Evolutionary conservation across 1,140 invertebrate genomes (phyloP), one percentile per base, ranked within the genome.

Genomic region (Drosophila navojoa): DNA sequence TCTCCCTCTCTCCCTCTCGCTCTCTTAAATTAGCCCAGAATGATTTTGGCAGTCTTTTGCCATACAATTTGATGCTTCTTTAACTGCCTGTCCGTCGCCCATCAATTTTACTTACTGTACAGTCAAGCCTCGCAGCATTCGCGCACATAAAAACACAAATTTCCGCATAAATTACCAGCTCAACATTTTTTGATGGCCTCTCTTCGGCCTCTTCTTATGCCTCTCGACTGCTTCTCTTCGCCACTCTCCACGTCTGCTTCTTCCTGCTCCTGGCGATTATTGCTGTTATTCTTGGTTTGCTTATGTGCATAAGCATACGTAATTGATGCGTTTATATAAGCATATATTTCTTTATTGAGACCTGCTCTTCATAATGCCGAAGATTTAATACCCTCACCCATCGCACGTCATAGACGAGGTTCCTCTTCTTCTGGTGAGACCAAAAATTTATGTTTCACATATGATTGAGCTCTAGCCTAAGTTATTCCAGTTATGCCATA

Each of bases 101-200:
- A 81, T 81, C 79, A 81, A 82, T 81, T 81, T 82, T 64, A 71
- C 75, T 44, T 76, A 81, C 75, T 61, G 45, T 55, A 49, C 64
- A 72, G 68, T 19, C 35, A 42, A 38, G 64, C 53, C 57, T 75
- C 66, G 15, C 45, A 68, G 40, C 64, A 69, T 68, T 73, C 54
- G 71, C 52, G 58, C 77, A 75, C 81, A 85, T 85, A 81, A 87
- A 85, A 87, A 76, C 81, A 58, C 75, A 81, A 85, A 85, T 85
- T 81, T 85, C 62, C 78, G 60, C 82, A 81, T 85, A 86, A 85
- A 85, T 86, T 86, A 66, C 72, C 72, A 57, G 64, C 81, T 86
- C 62, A 85, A 86, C 60, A 76, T 69, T 71, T 29, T 78, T 74
- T 75, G 47, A 70, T 67, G 62, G 76, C 54, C 49, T 44, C 40